A percentile compares a stretch with the other conserved stretches of the same genome.
phyloP scores from a whole-genome alignment of 2,888 invertebrate genomes.

The Rapana venosa region DNA sequence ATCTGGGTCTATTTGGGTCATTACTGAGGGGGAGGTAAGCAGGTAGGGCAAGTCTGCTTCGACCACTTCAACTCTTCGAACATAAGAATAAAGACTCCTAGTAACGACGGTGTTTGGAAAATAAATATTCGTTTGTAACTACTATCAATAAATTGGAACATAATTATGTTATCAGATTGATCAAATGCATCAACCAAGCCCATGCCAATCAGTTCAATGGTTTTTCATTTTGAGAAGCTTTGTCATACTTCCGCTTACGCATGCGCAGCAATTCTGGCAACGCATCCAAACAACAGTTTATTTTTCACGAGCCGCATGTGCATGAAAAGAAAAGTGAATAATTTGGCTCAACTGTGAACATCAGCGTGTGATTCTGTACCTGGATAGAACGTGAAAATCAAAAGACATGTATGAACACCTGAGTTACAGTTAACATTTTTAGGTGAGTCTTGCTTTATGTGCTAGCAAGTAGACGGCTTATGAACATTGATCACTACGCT shows the following conservation, averaged over 20 bases:
- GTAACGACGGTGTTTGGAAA: background rate
- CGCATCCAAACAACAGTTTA: constrained; percentile 63
- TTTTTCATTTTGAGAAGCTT: constrained; percentile 28
- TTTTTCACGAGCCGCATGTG: constrained; percentile 25
- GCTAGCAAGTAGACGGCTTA: background rate
- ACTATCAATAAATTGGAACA: background rate
- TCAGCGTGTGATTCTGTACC: background rate
- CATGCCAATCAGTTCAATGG: background rate
- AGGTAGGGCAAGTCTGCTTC: background rate
- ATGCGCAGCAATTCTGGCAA: constrained; percentile 58
- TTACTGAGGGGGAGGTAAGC: too few relatives aligned
- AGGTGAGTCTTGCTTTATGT: constrained; percentile 4
- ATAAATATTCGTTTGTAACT: background rate
- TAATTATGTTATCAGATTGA: background rate
- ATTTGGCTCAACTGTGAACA: background rate
- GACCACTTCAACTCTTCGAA: background rate
- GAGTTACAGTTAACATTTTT: background rate
- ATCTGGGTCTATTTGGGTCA: too few relatives aligned
- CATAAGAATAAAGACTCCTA: background rate
- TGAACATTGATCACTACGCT: background rate
- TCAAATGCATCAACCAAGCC: background rate
- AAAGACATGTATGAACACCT: constrained; percentile 1
- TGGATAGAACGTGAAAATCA: background rate
- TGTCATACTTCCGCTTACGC: constrained; percentile 43
- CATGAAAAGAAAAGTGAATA: background rate